Evolutionary conservation across 2,113 vertebrate genomes (phyloP).

Genomic region (Pterocles gutturalis): DNA sequence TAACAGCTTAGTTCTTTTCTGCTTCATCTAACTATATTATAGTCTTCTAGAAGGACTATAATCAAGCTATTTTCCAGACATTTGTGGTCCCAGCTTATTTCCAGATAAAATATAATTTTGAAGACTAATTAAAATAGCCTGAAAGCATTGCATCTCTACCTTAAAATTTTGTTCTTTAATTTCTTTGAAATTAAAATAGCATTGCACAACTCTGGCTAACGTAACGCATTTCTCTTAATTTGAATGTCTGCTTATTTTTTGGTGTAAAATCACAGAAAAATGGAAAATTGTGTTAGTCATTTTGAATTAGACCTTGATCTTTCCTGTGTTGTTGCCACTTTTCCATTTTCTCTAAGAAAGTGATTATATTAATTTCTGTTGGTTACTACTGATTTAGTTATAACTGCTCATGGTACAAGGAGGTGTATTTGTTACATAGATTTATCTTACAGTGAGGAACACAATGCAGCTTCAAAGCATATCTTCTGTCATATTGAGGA

Average conservation of each 20-base stretch:
- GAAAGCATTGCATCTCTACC: background rate
- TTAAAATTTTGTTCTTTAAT: background rate
- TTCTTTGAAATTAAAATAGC: background rate
- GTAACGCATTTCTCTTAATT: background rate
- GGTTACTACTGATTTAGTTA: background rate
- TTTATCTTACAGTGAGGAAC: background rate
- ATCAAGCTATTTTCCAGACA: background rate
- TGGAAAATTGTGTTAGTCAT: background rate
- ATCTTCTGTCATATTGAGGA: background rate
- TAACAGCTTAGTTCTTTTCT: background rate
- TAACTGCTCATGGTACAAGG: background rate
- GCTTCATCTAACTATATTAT: background rate
- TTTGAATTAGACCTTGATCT: background rate
- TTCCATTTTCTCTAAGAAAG: background rate
- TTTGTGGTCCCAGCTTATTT: background rate
- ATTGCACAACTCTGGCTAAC: background rate
- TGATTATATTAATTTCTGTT: background rate
- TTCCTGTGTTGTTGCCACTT: background rate
- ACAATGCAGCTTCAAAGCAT: background rate
- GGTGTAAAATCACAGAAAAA: background rate
- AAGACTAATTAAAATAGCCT: background rate
- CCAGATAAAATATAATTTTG: background rate
- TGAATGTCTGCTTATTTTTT: background rate
- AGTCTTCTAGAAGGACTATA: background rate
- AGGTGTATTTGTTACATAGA: background rate